phyloP scores from a whole-genome alignment of 2,888 invertebrate species.

The Noctuana brunneofusca region DNA sequence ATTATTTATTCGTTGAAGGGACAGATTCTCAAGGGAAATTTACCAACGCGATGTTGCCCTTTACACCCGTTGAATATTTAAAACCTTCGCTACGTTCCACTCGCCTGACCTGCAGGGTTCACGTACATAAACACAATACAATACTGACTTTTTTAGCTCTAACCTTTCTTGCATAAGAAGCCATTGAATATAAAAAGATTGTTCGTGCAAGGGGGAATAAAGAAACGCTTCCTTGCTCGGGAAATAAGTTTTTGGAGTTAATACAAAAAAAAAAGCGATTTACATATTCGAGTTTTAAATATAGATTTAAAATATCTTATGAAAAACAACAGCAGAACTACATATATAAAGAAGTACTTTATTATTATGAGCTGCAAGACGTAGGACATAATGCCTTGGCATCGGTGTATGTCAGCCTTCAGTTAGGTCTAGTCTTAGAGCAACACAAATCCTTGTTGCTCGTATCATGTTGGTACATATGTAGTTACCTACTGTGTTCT shows the following conservation, averaged over 20 bases:
- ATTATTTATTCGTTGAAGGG: slow-evolving; percentile 3
- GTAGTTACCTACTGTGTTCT: neutral
- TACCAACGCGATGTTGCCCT: slow-evolving; percentile 67
- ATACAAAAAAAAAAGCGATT: too few species aligned
- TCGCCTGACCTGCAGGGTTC: slow-evolving; percentile 42
- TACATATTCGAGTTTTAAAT: too few species aligned
- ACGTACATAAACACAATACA: slow-evolving; percentile 40
- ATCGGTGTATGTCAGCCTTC: too few species aligned
- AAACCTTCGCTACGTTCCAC: slow-evolving; percentile 55
- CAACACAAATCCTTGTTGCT: too few species aligned
- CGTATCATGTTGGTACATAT: too few species aligned
- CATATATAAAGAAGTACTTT: too few species aligned
- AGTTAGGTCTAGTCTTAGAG: too few species aligned
- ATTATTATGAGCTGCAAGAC: too few species aligned
- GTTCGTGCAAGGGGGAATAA: neutral
- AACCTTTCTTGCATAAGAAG: neutral
- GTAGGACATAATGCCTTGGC: too few species aligned
- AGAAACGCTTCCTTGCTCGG: neutral
- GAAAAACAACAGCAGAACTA: too few species aligned
- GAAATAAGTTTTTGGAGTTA: too few species aligned
- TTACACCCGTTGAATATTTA: slow-evolving; percentile 81
- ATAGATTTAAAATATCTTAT: too few species aligned
- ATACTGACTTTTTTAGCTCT: slow-evolving; percentile 26
- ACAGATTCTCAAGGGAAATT: slow-evolving; percentile 69
- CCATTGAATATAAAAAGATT: slow-evolving; percentile 5